Base-by-base conservation (phyloP, 2,888 invertebrate genomes). In the Liodrosophila aerea region DNA sequence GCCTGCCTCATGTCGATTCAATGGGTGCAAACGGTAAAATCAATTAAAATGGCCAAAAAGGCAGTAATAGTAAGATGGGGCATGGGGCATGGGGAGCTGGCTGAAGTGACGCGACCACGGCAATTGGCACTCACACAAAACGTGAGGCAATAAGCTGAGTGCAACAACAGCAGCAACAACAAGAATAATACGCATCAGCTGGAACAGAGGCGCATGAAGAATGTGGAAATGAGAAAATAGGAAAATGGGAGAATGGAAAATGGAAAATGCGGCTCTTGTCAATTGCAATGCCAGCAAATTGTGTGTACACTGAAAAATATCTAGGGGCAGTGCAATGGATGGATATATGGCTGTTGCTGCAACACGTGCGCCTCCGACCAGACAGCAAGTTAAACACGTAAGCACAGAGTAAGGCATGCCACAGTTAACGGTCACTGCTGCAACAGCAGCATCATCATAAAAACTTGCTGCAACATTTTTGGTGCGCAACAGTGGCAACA, bases 1-100 rank as follows among this genome's bases (percentile, higher is more conserved):
- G 56, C 49, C 34, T 39, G 22, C n/a, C n/a, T n/a, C n/a, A n/a
- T 43, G 13, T 7, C 40, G 45, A 39, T 33, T 66, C 34, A 39
- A 22, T 22, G 22, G 22, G 3, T 22, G 49, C 37, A 44, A 62
- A 49, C 60, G 70, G 73, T 47, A 63, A 82, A 77, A 78, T 82
- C 77, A 77, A 82, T 77, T 77, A 77, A 70, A 78, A 61, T 37
- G 36, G 34, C 45, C 52, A 50, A 51, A 53, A 54, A 49, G 31
- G 52, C 13, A 37, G 27, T 27, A 41, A 41, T 41, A n/a, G 12
- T n/a, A n/a, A n/a, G 12, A 7, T 12, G 40, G 11, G 12, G 22
- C 22, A 5, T 5, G 5, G 22, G 22, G 2, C n/a, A 22, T 11
- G 31, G 7, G 7, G 12, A 12, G 31, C 1, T 27, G 27, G 22